A percentile compares a stretch with the other conserved stretches of the same genome.
Evolutionary conservation across 2,797 vertebrate species (phyloP).

Genomic region (Gymnothorax javanicus): DNA sequence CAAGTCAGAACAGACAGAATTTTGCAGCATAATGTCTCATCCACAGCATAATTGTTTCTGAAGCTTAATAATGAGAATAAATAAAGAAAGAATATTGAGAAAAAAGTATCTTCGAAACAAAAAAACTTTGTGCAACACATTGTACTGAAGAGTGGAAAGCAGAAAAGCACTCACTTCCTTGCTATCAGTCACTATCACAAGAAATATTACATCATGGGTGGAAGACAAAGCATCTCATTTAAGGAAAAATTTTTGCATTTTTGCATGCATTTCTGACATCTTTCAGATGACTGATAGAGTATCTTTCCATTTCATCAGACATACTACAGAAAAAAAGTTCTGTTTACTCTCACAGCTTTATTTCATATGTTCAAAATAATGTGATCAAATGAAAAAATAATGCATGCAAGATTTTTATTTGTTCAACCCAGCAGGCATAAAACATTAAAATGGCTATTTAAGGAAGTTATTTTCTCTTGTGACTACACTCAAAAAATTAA

Average conservation of each 20-base stretch:
- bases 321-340: slow-evolving; percentile 20
- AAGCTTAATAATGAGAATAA: not conserved
- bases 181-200: not conserved
- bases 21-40: not conserved
- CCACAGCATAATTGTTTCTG: not conserved
- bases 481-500: not conserved
- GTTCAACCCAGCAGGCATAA: not conserved
- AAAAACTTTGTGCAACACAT: not conserved
- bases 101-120: not conserved
- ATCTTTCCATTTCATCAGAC: not conserved
- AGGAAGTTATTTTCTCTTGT: not conserved
- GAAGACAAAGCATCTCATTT: slow-evolving; percentile 15
- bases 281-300: slow-evolving; percentile 31
- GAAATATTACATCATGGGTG: slow-evolving; percentile 25
- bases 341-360: slow-evolving; percentile 20
- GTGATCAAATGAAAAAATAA: not conserved
- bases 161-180: not conserved
- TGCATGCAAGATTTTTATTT: not conserved
- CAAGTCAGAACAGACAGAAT: not conserved
- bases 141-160: not conserved
- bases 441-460: not conserved
- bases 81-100: not conserved
- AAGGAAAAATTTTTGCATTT: slow-evolving; percentile 26
- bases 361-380: too few species aligned
- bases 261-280: slow-evolving; percentile 24